Base-by-base conservation (phyloP, 2,113 vertebrate species). In the Platichthys stellatus region DNA sequence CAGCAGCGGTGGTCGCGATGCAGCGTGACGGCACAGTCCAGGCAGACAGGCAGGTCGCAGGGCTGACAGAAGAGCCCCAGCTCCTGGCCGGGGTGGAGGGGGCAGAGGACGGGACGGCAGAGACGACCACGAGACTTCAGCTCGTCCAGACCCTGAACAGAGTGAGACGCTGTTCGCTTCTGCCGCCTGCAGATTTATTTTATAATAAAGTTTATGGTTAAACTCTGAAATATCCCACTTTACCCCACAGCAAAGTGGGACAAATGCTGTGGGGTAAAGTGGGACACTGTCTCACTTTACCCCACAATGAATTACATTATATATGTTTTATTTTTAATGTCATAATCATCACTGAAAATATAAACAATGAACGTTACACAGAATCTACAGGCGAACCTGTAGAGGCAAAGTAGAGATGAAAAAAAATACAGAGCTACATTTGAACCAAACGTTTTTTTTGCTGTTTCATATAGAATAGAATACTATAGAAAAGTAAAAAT, bases 31-130 rank as follows among this genome's bases (percentile, higher is more conserved):
- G 94, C 71, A 0, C 97, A 98, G 6, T 97, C 94, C 69, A 87
- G 87, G 84, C 97, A 99, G 68, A 97, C 93, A 0, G 96, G 94
- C 14, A 86, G 90, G 89, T 97, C 96, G 1, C 97, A 98, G 51
- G 93, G 90, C 91, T 96, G 95, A 0, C 97, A 98, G 93, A 97
- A 99, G 78, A 97, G 94, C 10, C 91, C 90, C 6, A 98, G 92
- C 87, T 97, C 96, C 93, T 98, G 96, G 0, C 93, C 88, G 0
- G 95, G 94, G 82, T 98, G 97, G 9, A 92, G 66, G 11, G 89
- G 74, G 85, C 97, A 98, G 76, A 95, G 90, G 24, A 96, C 89
- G 21, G 94, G 94, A 9, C 95, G 95, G 63, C 90, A 76, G 0
- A 95, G 66, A 1, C 80, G 92, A 38, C 92, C 95, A 43, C 88